These are phyloP conservation scores for Atta cephalotes DNA, from an alignment of 1,140 invertebrate genomes.

Conservation along the genomic window DNA sequence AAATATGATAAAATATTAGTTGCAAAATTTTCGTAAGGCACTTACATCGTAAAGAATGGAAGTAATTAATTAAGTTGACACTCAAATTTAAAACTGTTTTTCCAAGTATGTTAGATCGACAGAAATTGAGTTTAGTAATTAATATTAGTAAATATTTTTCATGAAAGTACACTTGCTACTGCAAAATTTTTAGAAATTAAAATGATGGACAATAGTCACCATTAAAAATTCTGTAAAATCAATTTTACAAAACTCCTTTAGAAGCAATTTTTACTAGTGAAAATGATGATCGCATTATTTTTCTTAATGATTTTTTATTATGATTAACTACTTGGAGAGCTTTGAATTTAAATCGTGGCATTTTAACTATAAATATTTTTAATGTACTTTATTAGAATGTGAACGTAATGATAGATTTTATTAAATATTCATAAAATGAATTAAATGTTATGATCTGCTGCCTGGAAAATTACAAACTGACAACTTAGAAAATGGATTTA, in stretches of 20 bases:
- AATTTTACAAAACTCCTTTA: background rate
- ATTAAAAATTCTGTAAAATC: constrained; percentile 6
- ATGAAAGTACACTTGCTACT: constrained; percentile 1
- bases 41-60: background rate
- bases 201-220: background rate
- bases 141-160: background rate
- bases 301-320: constrained; percentile 11
- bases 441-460: background rate
- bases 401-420: constrained; percentile 4
- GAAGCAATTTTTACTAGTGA: background rate
- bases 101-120: background rate
- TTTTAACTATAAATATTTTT: background rate
- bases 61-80: constrained; percentile 9
- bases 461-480: background rate
- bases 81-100: background rate
- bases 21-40: constrained; percentile 4
- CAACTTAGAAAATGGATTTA: constrained; percentile 8
- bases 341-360: constrained; percentile 4
- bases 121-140: background rate
- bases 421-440: constrained; percentile 10
- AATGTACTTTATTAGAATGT: background rate
- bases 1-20: background rate
- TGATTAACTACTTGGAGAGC: background rate
- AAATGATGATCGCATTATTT: background rate
- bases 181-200: background rate